Evolutionary conservation across 1,140 invertebrate species (phyloP).

Genomic region (Melitaea cinxia): DNA sequence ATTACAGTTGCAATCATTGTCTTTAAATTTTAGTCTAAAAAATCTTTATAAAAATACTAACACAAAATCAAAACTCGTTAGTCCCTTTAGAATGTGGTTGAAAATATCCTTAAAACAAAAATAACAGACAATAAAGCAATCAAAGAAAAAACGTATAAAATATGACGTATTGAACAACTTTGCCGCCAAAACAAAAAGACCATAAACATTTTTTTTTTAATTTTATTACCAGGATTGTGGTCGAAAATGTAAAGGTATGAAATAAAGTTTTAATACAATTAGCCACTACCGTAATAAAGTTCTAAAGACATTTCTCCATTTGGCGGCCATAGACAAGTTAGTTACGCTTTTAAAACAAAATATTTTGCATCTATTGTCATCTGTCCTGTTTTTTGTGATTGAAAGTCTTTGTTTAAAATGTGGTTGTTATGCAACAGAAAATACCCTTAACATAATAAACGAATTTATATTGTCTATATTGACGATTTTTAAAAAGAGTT

Average conservation of each 20-base stretch:
- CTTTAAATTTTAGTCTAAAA: not conserved
- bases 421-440: too few species aligned
- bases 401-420: not conserved
- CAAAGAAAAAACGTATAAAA: conserved; percentile 10
- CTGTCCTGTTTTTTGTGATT: conserved; percentile 15
- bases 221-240: conserved; percentile 38
- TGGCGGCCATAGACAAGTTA: conserved; percentile 27
- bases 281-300: conserved; percentile 42
- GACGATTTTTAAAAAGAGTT: too few species aligned
- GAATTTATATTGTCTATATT: too few species aligned
- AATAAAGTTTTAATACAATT: conserved; percentile 47
- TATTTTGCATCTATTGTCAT: conserved; percentile 20
- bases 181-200: conserved; percentile 34
- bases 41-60: not conserved
- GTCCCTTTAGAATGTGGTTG: not conserved
- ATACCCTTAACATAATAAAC: too few species aligned
- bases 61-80: not conserved
- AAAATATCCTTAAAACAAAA: conserved; percentile 16
- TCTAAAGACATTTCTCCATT: conserved; percentile 43
- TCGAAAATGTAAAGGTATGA: conserved; percentile 31
- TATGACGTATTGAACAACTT: conserved; percentile 28
- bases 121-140: conserved; percentile 12
- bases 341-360: conserved; percentile 33
- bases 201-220: conserved; percentile 9
- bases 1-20: too few species aligned